phyloP scores from a whole-genome alignment of 2,797 vertebrate genomes.

The Sphaeramia orbicularis region DNA sequence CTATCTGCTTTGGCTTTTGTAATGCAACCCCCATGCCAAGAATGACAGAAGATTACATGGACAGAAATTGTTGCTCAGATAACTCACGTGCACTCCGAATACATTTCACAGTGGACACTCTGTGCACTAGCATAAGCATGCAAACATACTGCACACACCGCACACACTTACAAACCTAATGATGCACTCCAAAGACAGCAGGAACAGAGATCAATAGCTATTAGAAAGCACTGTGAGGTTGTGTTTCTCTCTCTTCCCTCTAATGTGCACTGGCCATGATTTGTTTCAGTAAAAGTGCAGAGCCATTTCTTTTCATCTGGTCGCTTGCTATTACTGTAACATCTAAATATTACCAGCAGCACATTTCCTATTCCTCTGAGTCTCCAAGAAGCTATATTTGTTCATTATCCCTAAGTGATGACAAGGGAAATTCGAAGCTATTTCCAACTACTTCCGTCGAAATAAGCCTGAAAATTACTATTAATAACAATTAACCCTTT shows the following conservation, averaged over 20 bases:
- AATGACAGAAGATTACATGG: conserved; percentile 52
- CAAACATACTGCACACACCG: background rate
- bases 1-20: conserved; percentile 54
- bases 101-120: background rate
- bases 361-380: conserved; percentile 40
- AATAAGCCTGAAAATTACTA: background rate
- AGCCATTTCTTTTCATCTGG: conserved; percentile 61
- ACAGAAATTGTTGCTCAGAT: conserved; percentile 24
- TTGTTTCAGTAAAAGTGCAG: conserved; percentile 74
- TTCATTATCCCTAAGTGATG: conserved; percentile 36
- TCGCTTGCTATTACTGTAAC: conserved; percentile 75
- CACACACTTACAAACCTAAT: conserved; percentile 17
- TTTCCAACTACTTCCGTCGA: conserved; percentile 32
- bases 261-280: conserved; percentile 58
- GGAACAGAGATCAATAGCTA: conserved; percentile 77
- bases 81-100: conserved; percentile 18
- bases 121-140: background rate
- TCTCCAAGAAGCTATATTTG: conserved; percentile 47
- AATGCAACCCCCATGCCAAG: conserved; percentile 41
- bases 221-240: conserved; percentile 71
- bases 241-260: conserved; percentile 64
- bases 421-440: conserved; percentile 28
- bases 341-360: conserved; percentile 68
- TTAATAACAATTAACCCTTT: too few relatives aligned
- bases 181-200: conserved; percentile 49